These are phyloP conservation scores for Ostrea denselamellosa DNA, from an alignment of 1,140 invertebrate genomes.

Conservation along the genomic window DNA sequence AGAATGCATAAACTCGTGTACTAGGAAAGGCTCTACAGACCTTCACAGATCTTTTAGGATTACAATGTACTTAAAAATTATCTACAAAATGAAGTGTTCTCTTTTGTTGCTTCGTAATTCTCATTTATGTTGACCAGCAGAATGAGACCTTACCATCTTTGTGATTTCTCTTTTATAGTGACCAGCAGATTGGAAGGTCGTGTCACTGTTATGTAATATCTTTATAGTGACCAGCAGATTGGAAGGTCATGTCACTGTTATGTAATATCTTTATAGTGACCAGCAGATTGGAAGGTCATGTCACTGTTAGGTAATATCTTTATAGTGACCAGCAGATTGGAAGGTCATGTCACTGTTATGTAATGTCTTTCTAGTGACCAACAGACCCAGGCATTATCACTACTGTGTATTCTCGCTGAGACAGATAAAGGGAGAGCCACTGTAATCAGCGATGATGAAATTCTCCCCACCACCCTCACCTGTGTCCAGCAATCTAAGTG, in stretches of 20 bases:
- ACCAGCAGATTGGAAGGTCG: no score
- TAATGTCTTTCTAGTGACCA: slow-evolving; percentile 54
- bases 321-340: slow-evolving; percentile 60
- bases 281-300: slow-evolving; percentile 59
- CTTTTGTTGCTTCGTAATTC: no score
- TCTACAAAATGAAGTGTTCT: no score
- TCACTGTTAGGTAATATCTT: slow-evolving; percentile 42
- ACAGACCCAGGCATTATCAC: slow-evolving; percentile 57
- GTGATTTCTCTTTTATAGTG: no score
- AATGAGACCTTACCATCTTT: no score
- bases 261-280: slow-evolving; percentile 50
- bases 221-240: slow-evolving; percentile 60
- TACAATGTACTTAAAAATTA: no score
- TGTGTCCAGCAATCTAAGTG: slow-evolving; percentile 64
- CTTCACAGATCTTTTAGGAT: no score
- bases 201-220: neutral
- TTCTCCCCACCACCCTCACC: slow-evolving; percentile 56
- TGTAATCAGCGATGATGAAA: slow-evolving; percentile 54
- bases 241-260: slow-evolving; percentile 53
- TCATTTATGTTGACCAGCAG: no score
- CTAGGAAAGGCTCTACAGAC: no score
- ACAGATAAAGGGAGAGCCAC: slow-evolving; percentile 54
- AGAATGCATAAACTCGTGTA: no score
- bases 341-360: slow-evolving; percentile 51
- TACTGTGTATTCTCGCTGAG: slow-evolving; percentile 54